Conservation (phyloP, 1,140 invertebrate genomes). For the Eulimnadia texana region DNA sequence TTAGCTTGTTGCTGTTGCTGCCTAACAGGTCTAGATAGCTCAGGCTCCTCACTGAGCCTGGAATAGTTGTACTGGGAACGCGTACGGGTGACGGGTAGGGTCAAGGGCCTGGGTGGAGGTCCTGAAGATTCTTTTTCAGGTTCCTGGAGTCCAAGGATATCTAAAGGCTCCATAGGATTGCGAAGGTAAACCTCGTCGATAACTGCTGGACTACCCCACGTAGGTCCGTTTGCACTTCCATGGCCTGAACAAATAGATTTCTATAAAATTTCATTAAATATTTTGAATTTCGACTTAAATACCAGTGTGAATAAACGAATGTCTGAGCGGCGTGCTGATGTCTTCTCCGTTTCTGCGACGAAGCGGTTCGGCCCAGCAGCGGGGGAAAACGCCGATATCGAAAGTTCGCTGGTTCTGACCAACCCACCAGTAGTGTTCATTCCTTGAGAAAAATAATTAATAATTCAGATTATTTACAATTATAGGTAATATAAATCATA, state of each 20-base stretch:
- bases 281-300: conserved; percentile 26
- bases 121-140: not conserved
- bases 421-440: conserved; percentile 90
- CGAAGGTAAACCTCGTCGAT: conserved; percentile 68
- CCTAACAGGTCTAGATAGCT: too few species aligned
- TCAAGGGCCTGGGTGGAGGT: not conserved
- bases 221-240: conserved; percentile 55
- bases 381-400: conserved; percentile 56
- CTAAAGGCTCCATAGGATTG: conserved; percentile 70
- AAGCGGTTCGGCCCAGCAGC: conserved; percentile 51
- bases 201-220: conserved; percentile 68
- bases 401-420: conserved; percentile 84
- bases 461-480: too few species aligned
- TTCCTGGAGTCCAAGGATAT: conserved; percentile 39
- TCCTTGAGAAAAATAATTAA: conserved; percentile 25
- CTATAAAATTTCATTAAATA: too few species aligned
- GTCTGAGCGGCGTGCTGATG: conserved; percentile 58
- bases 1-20: not conserved
- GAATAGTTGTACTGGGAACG: not conserved
- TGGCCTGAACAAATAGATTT: conserved; percentile 33
- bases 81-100: not conserved
- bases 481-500: too few species aligned
- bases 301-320: conserved; percentile 74
- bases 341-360: conserved; percentile 47
- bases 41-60: not conserved